Evolutionary conservation across 2,888 invertebrate species (phyloP).

Genomic region (Tromatobia lineatoria): DNA sequence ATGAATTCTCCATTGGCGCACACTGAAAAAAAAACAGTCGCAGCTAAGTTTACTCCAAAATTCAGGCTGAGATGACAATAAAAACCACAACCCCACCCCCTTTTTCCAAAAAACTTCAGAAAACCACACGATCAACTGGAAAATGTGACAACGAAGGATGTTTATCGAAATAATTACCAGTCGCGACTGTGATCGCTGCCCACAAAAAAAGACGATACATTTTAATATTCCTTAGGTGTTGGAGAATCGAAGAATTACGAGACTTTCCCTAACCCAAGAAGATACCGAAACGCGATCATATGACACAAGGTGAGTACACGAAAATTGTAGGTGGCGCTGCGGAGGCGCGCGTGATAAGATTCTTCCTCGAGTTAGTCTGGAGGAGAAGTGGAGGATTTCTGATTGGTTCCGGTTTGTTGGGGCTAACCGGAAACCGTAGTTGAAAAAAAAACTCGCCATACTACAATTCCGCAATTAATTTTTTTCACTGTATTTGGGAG

Average conservation of each 20-base stretch:
- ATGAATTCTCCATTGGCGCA: conserved; percentile 89
- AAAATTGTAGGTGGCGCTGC: conserved; percentile 56
- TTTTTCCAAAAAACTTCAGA: background rate
- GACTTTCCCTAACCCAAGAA: conserved; percentile 65
- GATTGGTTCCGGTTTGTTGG: too few species aligned
- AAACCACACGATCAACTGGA: background rate
- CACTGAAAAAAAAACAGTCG: conserved; percentile 78
- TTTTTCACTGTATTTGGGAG: too few species aligned
- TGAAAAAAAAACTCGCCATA: too few species aligned
- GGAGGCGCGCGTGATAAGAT: background rate
- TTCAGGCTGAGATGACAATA: background rate
- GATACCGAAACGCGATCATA: conserved; percentile 67
- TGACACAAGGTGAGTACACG: conserved; percentile 61
- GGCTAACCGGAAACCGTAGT: too few species aligned
- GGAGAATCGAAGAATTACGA: conserved; percentile 26
- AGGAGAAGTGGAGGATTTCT: too few species aligned
- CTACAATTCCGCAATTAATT: too few species aligned
- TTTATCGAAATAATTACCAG: conserved; percentile 59
- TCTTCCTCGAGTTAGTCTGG: too few species aligned
- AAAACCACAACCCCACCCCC: conserved; percentile 67
- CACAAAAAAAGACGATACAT: conserved; percentile 66
- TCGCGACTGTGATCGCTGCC: conserved; percentile 55
- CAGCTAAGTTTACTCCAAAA: background rate
- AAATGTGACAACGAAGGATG: background rate
- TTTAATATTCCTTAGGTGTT: conserved; percentile 36